A percentile compares a stretch with the other conserved stretches of the same genome.
Conservation (phyloP, 1,140 invertebrate species). For the Dendrolimus kikuchii region DNA sequence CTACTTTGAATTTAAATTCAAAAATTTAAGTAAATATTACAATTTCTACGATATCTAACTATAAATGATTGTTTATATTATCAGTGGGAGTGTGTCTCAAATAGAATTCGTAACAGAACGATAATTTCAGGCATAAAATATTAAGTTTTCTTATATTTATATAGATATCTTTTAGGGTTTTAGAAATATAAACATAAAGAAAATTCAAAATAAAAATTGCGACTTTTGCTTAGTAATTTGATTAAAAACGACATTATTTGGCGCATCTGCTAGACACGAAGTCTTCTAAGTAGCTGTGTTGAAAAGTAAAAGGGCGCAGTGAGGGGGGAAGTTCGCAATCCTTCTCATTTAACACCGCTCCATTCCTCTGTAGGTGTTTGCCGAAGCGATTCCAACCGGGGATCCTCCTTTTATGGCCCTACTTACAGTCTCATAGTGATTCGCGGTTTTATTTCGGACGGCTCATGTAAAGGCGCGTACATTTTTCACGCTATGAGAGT, state of each 20-base stretch:
- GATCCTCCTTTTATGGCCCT: constrained; percentile 67
- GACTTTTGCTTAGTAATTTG: constrained; percentile 39
- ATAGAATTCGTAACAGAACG: too few relatives aligned
- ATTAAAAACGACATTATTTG: constrained; percentile 47
- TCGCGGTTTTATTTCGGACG: constrained; percentile 69
- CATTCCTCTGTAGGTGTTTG: constrained; percentile 67
- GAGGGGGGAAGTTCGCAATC: constrained; percentile 44
- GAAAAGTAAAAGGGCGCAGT: constrained; percentile 24
- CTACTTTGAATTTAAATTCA: too few relatives aligned
- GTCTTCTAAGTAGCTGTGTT: constrained; percentile 31
- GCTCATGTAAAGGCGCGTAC: constrained; percentile 61
- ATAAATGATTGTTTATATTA: too few relatives aligned
- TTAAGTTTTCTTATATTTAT: not conserved
- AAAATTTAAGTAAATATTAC: too few relatives aligned
- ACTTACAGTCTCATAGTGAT: constrained; percentile 70
- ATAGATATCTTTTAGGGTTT: too few relatives aligned
- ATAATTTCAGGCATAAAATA: not conserved
- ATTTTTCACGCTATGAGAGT: constrained; percentile 63
- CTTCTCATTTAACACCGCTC: constrained; percentile 70
- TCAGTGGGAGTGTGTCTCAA: too few relatives aligned
- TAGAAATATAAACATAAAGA: too few relatives aligned
- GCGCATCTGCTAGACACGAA: constrained; percentile 53
- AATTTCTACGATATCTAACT: too few relatives aligned
- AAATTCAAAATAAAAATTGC: constrained; percentile 8
- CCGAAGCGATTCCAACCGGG: constrained; percentile 63